A percentile compares a stretch with the other conserved stretches of the same genome.
Evolutionary conservation across 2,113 vertebrate genomes (phyloP).

Genomic region (Chamaetylas fuelleborni): DNA sequence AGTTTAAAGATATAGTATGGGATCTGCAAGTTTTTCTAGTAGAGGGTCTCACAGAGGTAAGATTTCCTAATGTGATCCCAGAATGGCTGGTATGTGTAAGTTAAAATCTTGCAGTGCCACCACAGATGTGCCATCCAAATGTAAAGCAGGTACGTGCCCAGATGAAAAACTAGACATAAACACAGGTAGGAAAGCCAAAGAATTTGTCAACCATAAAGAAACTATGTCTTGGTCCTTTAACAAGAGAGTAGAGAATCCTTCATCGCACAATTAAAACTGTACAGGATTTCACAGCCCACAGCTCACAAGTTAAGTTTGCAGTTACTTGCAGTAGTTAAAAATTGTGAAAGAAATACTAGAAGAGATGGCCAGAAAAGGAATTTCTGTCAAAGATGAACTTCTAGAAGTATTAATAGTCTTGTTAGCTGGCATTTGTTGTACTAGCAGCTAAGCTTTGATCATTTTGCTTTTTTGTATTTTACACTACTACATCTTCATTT

Average conservation of each 20-base stretch:
- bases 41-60: not conserved
- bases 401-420: constrained; percentile 6
- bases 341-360: not conserved
- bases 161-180: not conserved
- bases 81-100: not conserved
- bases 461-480: constrained; percentile 5
- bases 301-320: not conserved
- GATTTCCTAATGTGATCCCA: not conserved
- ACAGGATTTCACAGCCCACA: not conserved
- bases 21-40: not conserved
- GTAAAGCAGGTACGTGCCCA: not conserved
- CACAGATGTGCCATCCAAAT: not conserved
- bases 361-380: not conserved
- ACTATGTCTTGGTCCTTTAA: not conserved
- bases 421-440: not conserved
- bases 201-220: not conserved
- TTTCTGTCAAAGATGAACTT: constrained; percentile 15
- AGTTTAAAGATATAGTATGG: not conserved
- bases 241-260: not conserved
- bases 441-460: constrained; percentile 15
- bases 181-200: not conserved
- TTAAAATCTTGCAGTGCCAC: not conserved
- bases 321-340: not conserved
- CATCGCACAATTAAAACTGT: not conserved
- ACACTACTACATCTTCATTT: constrained; percentile 15